Conservation (phyloP, 2,797 vertebrate genomes). For the Toxotes lorentzi region DNA sequence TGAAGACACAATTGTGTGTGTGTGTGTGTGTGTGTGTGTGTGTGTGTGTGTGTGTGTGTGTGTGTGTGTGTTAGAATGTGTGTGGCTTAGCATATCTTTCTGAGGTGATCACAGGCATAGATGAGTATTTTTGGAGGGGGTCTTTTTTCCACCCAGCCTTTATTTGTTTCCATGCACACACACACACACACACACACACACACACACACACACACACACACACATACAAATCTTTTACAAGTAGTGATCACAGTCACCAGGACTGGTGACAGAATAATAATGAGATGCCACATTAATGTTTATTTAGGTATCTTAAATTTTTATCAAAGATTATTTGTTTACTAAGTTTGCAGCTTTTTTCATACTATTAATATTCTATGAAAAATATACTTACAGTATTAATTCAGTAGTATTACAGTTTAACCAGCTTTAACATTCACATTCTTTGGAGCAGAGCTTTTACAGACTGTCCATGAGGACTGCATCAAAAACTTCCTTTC, state of each 20-base stretch:
- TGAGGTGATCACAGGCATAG: slow-evolving; percentile 50
- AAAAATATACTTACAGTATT: not conserved
- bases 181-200: slow-evolving; percentile 3
- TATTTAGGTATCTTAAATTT: not conserved
- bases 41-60: slow-evolving; percentile 38
- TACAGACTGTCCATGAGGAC: not conserved
- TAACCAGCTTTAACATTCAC: not conserved
- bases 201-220: slow-evolving; percentile 18
- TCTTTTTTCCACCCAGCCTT: not conserved
- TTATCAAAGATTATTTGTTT: not conserved
- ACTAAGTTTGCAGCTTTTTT: not conserved
- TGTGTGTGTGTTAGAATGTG: slow-evolving; percentile 15
- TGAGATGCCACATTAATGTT: not conserved
- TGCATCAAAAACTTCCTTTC: not conserved
- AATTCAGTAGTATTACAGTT: not conserved
- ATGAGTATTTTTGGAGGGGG: slow-evolving; percentile 32
- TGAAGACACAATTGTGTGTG: slow-evolving; percentile 31
- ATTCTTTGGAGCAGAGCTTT: not conserved
- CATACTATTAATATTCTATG: too few relatives aligned
- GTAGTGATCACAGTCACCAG: not conserved
- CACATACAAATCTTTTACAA: not conserved
- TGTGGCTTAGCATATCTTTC: slow-evolving; percentile 52
- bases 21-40: slow-evolving; percentile 30
- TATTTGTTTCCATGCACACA: slow-evolving; percentile 3
- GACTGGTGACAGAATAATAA: not conserved